Base-by-base conservation (phyloP, 2,888 invertebrate genomes). In the Pimpla rufipes region DNA sequence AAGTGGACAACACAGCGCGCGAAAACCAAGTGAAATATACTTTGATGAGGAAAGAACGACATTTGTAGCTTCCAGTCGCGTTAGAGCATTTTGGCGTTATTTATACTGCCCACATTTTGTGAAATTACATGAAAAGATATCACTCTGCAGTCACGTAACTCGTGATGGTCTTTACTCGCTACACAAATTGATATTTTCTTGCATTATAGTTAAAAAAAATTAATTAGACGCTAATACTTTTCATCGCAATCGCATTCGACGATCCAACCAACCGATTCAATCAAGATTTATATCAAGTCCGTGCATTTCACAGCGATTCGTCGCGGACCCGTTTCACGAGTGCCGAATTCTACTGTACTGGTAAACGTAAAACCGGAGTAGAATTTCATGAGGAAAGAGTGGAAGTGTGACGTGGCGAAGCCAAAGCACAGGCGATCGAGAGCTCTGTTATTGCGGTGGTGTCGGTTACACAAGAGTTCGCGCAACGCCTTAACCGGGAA, bases 401-500 rank as follows among this genome's bases (percentile, higher is more conserved):
- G 40, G 4, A 21, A 10, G 66, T 66, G 18, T 29, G 18, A 62
- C 62, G 62, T 18, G n/a, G 37, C 11, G 10, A 16, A 37, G 37
- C 37, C 37, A 23, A 29, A 59, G 50, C 13, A 62, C 64, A n/a
- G 21, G 66, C 42, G 37, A 83, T 59, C 67, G 42, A 62, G 57
- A 29, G 29, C 29, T 29, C 29, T 40, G 37, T 40, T 50, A 13
- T 74, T 78, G 68, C 78, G 37, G 42, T 52, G 64, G 83, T 71
- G 76, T 86, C 84, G 88, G 89, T 91, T 92, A 89, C 91, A 86
- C 90, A 91, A 91, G 90, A 91, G 88, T 89, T 89, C 87, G 62
- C 62, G 88, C 89, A 90, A 88, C 84, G 86, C 91, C 92, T 90
- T 92, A 92, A 90, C 87, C 81, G 91, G 91, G 87, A 91, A 92